Conservation (phyloP, 2,888 invertebrate genomes). For the Meiosimyza platycephala region DNA sequence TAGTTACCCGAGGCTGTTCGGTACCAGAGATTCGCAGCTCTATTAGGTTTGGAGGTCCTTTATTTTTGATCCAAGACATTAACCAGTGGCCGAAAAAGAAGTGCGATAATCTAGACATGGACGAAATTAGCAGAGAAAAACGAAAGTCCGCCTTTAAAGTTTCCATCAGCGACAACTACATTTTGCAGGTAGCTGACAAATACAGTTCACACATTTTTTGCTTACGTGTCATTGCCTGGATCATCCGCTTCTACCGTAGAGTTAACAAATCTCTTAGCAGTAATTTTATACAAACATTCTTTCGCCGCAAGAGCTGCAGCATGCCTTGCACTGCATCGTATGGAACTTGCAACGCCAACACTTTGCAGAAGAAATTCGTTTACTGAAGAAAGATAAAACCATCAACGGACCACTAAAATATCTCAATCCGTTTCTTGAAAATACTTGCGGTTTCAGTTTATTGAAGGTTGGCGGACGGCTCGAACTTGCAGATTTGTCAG, state of each 20-base stretch:
- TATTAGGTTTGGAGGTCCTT: too few relatives aligned
- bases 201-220: slow-evolving; percentile 5
- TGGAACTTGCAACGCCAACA: slow-evolving; percentile 36
- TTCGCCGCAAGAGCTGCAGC: slow-evolving; percentile 1
- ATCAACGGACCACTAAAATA: slow-evolving; percentile 34
- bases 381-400: neutral
- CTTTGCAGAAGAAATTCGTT: slow-evolving; percentile 33
- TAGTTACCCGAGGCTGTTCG: neutral
- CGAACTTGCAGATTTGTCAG: too few relatives aligned
- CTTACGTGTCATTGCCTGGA: slow-evolving; percentile 15
- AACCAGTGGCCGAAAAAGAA: too few relatives aligned
- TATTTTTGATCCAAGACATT: too few relatives aligned
- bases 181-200: neutral
- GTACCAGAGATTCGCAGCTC: too few relatives aligned
- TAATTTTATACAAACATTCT: neutral
- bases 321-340: slow-evolving; percentile 29
- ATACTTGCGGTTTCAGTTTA: slow-evolving; percentile 28
- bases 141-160: too few relatives aligned
- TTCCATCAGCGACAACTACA: too few relatives aligned
- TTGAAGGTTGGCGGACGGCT: slow-evolving; percentile 41
- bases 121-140: too few relatives aligned
- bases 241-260: slow-evolving; percentile 24
- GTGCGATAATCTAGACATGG: too few relatives aligned
- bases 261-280: neutral
- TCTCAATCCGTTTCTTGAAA: slow-evolving; percentile 38